phyloP scores from a whole-genome alignment of 2,888 invertebrate genomes.

The Rotaria magnacalcarata region DNA sequence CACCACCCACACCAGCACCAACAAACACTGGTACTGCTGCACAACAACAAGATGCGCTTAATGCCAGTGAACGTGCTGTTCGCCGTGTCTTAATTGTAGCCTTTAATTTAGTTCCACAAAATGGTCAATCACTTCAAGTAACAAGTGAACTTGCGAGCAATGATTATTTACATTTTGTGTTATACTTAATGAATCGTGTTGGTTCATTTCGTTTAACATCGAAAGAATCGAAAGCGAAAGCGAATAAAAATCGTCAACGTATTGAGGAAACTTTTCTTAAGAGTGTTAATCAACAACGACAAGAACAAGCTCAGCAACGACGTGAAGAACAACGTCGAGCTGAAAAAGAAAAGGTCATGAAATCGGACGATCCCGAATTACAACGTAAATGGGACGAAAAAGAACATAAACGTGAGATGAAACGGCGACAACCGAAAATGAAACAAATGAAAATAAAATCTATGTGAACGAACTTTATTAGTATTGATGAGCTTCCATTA shows the following conservation, averaged over 20 bases:
- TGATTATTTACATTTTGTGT: constrained; percentile 73
- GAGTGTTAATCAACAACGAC: constrained; percentile 87
- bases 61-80: constrained; percentile 17
- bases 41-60: constrained; percentile 34
- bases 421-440: constrained; percentile 42
- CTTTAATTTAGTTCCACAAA: constrained; percentile 43
- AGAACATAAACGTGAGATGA: constrained; percentile 44
- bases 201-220: constrained; percentile 70
- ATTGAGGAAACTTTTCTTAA: constrained; percentile 89
- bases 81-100: constrained; percentile 22
- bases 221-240: constrained; percentile 83
- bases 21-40: background rate
- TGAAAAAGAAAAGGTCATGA: constrained; percentile 86
- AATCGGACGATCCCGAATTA: constrained; percentile 84
- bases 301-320: constrained; percentile 86
- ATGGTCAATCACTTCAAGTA: constrained; percentile 51
- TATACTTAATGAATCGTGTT: constrained; percentile 86
- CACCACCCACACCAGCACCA: constrained; percentile 31
- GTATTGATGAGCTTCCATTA: background rate
- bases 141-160: constrained; percentile 72
- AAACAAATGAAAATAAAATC: constrained; percentile 46
- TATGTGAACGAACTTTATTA: constrained; percentile 7
- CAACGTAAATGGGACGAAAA: constrained; percentile 82
- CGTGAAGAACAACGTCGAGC: constrained; percentile 85
- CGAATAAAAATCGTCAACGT: constrained; percentile 86